Evolutionary conservation across 2,797 vertebrate genomes (phyloP), one percentile per base, ranked within the genome.

Genomic region (Macrochelys suwanniensis): DNA sequence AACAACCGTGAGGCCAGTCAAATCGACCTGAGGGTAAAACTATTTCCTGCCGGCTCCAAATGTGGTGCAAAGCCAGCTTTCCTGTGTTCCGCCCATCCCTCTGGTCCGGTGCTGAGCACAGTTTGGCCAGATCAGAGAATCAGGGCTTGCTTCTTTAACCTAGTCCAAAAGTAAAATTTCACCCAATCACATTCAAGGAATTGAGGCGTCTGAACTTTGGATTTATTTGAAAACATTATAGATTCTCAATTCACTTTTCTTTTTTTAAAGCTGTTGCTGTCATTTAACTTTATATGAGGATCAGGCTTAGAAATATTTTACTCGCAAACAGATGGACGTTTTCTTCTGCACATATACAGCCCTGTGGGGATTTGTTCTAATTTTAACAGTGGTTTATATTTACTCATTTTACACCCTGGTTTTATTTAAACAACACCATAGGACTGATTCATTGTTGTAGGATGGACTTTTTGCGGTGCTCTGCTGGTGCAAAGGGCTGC

Each of bases 1-100:
- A 93, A n/a, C 13, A 80, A 1, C 12, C 37, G 25, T 53, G 5
- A 88, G 54, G 82, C 4, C 10, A 26, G 11, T 76, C 51, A 15
- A 1, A 53, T 7, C 33, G 5, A 11, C 57, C 26, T 8, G 71
- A 16, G 11, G 68, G 5, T 45, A 15, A 89, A 93, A 77, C 13
- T 33, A 11, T 49, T 3, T 4, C 11, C 33, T 47, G 47, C 4
- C 0, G 0, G 5, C 13, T 59, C 31, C 50, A 2, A 59, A 50
- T 59, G 19, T n/a, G 2, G 3, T 89, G 26, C 8, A 77, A 77
- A 31, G 6, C 45, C 23, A 77, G 25, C 26, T 7, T 49, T 84
- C n/a, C 59, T 12, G 54, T 54, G 54, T 49, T n/a, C 42, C 45
- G 7, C 5, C 1, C 13, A 80, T 90, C 77, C 51, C 31, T 79